Evolutionary conservation across 2,113 vertebrate genomes (phyloP).

Genomic region (Gallinago paraguaiae): DNA sequence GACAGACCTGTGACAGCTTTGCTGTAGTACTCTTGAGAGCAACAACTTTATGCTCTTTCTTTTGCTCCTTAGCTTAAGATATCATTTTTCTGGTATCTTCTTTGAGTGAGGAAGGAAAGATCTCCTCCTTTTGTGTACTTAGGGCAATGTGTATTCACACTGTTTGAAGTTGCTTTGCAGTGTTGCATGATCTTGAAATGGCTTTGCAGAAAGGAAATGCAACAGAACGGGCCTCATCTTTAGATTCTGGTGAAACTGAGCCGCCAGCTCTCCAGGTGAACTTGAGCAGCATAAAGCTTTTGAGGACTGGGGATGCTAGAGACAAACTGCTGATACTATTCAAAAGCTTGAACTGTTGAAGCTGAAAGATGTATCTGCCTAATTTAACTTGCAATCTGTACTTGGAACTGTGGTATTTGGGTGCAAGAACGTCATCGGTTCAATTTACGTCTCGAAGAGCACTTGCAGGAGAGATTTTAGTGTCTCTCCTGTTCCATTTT

Average conservation of each 20-base stretch:
- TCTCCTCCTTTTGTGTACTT: not conserved
- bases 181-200: not conserved
- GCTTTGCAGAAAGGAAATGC: not conserved
- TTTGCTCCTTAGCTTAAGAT: not conserved
- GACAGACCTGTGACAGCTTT: not conserved
- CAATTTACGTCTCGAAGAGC: not conserved
- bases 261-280: not conserved
- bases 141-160: not conserved
- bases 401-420: not conserved
- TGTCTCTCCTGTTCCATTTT: not conserved
- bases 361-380: not conserved
- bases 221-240: not conserved
- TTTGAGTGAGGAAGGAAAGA: not conserved
- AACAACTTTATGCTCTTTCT: not conserved
- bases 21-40: not conserved
- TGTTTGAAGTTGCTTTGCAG: not conserved
- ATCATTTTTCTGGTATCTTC: not conserved
- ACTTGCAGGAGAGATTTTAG: not conserved
- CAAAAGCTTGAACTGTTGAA: not conserved
- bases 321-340: not conserved
- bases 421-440: not conserved
- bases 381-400: not conserved
- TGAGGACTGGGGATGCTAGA: not conserved
- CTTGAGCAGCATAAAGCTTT: not conserved
- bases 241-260: not conserved